These are phyloP conservation scores for Fissipunctia ypsillon DNA, from an alignment of 2,888 invertebrate species.

Conservation along the genomic window DNA sequence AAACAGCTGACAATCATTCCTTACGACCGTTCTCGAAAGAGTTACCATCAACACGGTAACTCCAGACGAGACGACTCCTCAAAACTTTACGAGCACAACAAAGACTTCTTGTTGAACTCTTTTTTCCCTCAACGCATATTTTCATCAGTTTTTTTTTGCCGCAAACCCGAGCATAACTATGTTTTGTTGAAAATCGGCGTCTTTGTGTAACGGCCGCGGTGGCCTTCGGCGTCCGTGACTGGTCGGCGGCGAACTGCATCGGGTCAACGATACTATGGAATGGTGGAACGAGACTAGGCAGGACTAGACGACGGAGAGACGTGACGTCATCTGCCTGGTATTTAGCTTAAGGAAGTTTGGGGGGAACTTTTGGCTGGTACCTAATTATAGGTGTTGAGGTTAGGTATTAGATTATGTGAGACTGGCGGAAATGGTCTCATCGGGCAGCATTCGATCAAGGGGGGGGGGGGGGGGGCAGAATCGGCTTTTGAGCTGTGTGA, in stretches of 20 bases:
- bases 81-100: conserved; percentile 17
- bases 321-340: conserved; percentile 56
- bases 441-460: not conserved
- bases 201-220: conserved; percentile 65
- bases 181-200: conserved; percentile 59
- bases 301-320: conserved; percentile 46
- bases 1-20: not conserved
- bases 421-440: not conserved
- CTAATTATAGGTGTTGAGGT: conserved; percentile 14
- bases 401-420: conserved; percentile 19
- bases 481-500: too few species aligned
- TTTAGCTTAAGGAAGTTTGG: conserved; percentile 53
- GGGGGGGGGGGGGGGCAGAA: too few species aligned
- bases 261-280: conserved; percentile 56
- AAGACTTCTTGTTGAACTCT: conserved; percentile 9
- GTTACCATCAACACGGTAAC: not conserved
- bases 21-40: not conserved
- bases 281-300: conserved; percentile 39
- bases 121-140: conserved; percentile 36
- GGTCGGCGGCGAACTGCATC: conserved; percentile 37
- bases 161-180: conserved; percentile 26
- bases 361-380: conserved; percentile 43
- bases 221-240: conserved; percentile 68
- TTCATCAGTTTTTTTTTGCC: conserved; percentile 46
- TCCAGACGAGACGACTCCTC: conserved; percentile 45